Evolutionary conservation across 2,888 invertebrate species (phyloP), one percentile per base, ranked within the genome.

Genomic region (Tachina grossa): DNA sequence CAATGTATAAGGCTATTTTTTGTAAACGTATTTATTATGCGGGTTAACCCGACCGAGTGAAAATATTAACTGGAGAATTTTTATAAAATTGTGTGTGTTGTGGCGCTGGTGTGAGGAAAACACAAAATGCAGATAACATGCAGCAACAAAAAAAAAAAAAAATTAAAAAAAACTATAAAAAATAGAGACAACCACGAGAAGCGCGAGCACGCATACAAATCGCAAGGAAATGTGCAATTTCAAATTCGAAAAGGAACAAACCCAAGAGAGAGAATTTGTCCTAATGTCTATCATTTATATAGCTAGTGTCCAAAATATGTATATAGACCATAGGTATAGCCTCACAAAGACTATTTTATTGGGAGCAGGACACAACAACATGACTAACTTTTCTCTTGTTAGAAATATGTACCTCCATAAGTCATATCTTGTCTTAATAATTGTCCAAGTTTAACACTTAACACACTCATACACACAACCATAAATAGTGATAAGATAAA

Each of bases 91-190:
- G 75, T 76, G 74, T 68, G 74, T 68, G 61, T 85, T 79, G 65
- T 76, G 83, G 79, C 61, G 76, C 75, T 81, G 71, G 79, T 79
- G 75, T 79, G 82, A 84, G 82, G 87, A 87, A 87, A 82, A 82
- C 66, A 83, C 65, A 81, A 86, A 87, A 83, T 87, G 87, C 85
- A 87, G 88, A 88, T 88, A 88, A 88, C 86, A 85, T 78, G 74
- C 84, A 81, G 78, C 81, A 77, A 85, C 53, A 74, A 81, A 57
- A 72, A 75, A 61, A 14, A 61, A 66, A 72, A 68, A 71, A 47
- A 19, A 74, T n/a, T n/a, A 75, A 75, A 75, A 61, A 31, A 66
- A 22, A 31, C 41, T 31, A 4, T 41, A 61, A 74, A 77, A 85
- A 71, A 77, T 53, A 72, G 61, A 71, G 82, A 69, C 77, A 77